A percentile compares a stretch with the other conserved stretches of the same genome.
These are phyloP conservation scores for Lypha dubia DNA, from an alignment of 2,888 invertebrate genomes.

Conservation along the genomic window DNA sequence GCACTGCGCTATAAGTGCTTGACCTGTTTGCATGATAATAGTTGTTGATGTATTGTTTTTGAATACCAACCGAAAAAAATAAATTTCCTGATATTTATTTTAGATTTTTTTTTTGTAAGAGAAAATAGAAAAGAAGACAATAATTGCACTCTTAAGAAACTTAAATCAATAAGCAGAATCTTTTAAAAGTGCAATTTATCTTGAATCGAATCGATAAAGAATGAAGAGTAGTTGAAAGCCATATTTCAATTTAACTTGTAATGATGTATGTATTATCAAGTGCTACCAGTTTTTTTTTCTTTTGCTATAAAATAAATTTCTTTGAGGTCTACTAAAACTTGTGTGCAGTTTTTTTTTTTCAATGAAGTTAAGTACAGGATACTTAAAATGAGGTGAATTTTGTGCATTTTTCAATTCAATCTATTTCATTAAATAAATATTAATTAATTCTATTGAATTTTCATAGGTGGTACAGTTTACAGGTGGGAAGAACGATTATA, in stretches of 20 bases:
- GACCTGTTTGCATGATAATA: conserved; percentile 7
- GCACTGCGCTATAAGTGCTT: conserved; percentile 1
- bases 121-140: neutral
- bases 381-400: neutral
- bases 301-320: neutral
- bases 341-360: neutral
- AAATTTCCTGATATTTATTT: neutral
- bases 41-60: neutral
- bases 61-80: neutral
- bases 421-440: too few relatives aligned
- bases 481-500: too few relatives aligned
- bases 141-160: neutral
- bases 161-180: conserved; percentile 13
- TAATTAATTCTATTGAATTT: too few relatives aligned
- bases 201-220: neutral
- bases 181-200: conserved; percentile 27
- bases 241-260: conserved; percentile 15
- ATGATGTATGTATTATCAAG: conserved; percentile 66
- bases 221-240: neutral
- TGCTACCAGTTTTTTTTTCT: neutral
- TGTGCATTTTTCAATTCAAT: neutral
- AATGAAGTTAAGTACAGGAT: neutral
- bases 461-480: too few relatives aligned
- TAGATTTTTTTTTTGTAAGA: neutral
- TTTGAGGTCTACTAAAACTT: neutral